Percentiles rank a stretch among this genome's conserved stretches.
These are phyloP conservation scores for Sebastes vulpes DNA, from an alignment of 2,797 vertebrate species.

Conservation along the genomic window DNA sequence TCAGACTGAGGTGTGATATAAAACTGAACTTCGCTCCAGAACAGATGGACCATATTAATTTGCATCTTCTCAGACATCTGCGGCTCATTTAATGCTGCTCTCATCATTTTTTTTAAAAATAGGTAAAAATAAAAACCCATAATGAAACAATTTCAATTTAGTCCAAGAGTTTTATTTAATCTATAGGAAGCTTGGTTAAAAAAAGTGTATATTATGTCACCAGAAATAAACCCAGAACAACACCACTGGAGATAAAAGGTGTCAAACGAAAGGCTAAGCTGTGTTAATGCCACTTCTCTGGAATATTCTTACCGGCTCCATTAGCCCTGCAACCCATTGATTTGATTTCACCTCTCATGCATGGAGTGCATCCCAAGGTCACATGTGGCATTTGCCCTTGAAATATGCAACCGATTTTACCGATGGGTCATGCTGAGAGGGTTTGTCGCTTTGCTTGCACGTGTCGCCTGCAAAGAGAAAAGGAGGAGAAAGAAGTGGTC, in stretches of 20 bases:
- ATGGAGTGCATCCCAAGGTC: constrained; percentile 50
- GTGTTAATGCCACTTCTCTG: constrained; percentile 53
- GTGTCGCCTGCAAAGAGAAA: constrained; percentile 12
- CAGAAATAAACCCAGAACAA: constrained; percentile 25
- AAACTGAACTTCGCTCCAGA: not conserved
- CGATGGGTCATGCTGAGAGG: constrained; percentile 22
- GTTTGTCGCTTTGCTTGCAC: constrained; percentile 3
- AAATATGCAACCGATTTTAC: constrained; percentile 39
- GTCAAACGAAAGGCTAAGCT: constrained; percentile 69
- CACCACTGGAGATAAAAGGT: constrained; percentile 61
- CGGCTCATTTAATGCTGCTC: not conserved
- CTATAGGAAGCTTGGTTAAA: not conserved
- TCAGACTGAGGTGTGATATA: not conserved
- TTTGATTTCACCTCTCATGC: constrained; percentile 63
- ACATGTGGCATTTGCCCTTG: constrained; percentile 58
- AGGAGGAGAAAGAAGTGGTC: constrained; percentile 28
- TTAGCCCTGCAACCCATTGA: constrained; percentile 69
- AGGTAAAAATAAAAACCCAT: not conserved
- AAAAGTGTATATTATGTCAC: not conserved
- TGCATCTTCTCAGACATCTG: constrained; percentile 1
- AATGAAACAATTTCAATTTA: not conserved
- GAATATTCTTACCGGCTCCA: constrained; percentile 64
- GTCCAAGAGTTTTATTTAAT: not conserved
- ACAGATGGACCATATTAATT: not conserved
- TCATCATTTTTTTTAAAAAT: not conserved